Evolutionary conservation across 2,113 vertebrate species (phyloP).

Genomic region (Chelonoidis abingdonii): DNA sequence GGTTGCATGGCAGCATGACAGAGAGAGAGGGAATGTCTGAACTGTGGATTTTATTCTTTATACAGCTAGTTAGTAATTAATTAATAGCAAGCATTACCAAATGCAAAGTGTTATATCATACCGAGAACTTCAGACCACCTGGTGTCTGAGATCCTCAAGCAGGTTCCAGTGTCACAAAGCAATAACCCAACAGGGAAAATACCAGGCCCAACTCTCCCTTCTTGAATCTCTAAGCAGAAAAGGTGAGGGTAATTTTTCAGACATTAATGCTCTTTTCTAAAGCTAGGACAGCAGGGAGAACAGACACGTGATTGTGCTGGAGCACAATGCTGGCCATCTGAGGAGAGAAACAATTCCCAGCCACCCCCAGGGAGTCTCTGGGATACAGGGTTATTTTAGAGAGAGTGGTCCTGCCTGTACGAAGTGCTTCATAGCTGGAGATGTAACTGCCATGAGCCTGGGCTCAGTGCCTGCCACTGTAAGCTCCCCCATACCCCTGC

Average conservation of each 20-base stretch:
- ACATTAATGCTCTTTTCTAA: not conserved
- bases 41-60: not conserved
- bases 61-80: not conserved
- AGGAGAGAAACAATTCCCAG: not conserved
- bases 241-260: not conserved
- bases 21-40: not conserved
- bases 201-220: not conserved
- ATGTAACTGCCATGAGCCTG: not conserved
- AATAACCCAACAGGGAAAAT: not conserved
- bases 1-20: not conserved
- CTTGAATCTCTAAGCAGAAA: accelerated
- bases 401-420: not conserved
- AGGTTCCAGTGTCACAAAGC: not conserved
- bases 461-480: no score
- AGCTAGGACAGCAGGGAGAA: not conserved
- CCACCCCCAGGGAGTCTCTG: not conserved
- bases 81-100: not conserved
- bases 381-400: not conserved
- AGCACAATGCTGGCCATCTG: not conserved
- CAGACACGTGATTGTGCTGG: not conserved
- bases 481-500: not conserved
- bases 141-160: not conserved
- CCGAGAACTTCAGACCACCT: not conserved
- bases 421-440: accelerated
- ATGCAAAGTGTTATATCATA: not conserved